These are phyloP conservation scores for Sebastes itinus DNA, from an alignment of 2,797 vertebrate genomes.

Conservation along the genomic window DNA sequence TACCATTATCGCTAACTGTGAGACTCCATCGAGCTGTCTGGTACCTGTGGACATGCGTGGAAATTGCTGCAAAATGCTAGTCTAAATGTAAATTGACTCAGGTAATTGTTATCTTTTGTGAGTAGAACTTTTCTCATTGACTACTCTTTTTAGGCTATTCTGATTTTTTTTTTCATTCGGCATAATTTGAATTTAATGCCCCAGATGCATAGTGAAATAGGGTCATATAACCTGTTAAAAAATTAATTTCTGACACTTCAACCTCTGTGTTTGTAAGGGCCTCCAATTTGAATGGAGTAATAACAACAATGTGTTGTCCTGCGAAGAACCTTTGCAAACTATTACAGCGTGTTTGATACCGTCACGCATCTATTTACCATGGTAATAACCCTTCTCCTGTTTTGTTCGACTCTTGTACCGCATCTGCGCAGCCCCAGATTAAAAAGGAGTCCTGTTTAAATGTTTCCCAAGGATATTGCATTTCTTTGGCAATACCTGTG, in stretches of 20 bases:
- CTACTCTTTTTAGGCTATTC: slow-evolving; percentile 65
- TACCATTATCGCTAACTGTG: slow-evolving; percentile 74
- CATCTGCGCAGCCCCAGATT: neutral
- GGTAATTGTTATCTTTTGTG: slow-evolving; percentile 81
- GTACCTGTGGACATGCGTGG: slow-evolving; percentile 74
- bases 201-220: slow-evolving; percentile 39
- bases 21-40: slow-evolving; percentile 74
- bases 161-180: slow-evolving; percentile 53
- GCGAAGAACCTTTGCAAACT: slow-evolving; percentile 38
- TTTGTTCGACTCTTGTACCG: slow-evolving; percentile 15
- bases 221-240: slow-evolving; percentile 42
- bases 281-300: slow-evolving; percentile 24
- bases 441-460: slow-evolving; percentile 29
- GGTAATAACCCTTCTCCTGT: slow-evolving; percentile 27
- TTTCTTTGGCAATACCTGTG: slow-evolving; percentile 63
- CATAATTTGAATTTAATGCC: slow-evolving; percentile 69
- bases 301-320: slow-evolving; percentile 36
- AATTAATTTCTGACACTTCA: slow-evolving; percentile 45
- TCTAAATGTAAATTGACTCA: slow-evolving; percentile 85
- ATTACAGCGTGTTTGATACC: slow-evolving; percentile 36
- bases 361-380: slow-evolving; percentile 29
- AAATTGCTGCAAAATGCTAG: slow-evolving; percentile 78
- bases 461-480: slow-evolving; percentile 46
- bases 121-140: slow-evolving; percentile 74
- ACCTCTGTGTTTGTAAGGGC: slow-evolving; percentile 36